Conservation (phyloP, 2,888 invertebrate genomes). For the Conchocele bisecta region DNA sequence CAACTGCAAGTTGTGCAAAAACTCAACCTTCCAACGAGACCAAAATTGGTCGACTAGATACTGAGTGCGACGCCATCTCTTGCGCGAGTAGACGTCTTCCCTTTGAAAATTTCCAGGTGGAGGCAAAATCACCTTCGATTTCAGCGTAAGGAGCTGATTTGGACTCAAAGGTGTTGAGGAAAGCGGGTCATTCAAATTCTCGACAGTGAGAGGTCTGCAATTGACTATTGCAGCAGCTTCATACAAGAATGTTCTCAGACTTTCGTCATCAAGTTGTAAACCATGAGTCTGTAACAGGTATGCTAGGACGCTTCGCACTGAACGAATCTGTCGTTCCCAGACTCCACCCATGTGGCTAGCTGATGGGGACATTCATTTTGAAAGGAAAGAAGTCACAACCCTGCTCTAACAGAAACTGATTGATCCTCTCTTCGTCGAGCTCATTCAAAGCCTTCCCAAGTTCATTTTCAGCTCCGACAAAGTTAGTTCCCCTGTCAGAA, state of each 20-base stretch:
- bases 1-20: conserved; percentile 3
- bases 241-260: conserved; percentile 29
- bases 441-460: not conserved
- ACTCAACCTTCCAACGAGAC: conserved; percentile 42
- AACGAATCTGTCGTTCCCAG: conserved; percentile 30
- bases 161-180: no score
- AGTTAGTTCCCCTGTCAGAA: conserved; percentile 2
- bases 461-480: conserved; percentile 3
- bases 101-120: conserved; percentile 38
- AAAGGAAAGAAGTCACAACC: conserved; percentile 14
- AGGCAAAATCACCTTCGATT: conserved; percentile 33
- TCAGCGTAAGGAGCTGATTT: conserved; percentile 44
- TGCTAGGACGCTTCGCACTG: not conserved
- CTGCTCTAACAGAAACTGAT: not conserved
- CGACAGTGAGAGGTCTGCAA: conserved; percentile 20
- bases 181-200: no score
- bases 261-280: not conserved
- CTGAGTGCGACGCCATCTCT: conserved; percentile 45
- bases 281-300: not conserved
- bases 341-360: conserved; percentile 35
- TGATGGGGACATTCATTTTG: conserved; percentile 29
- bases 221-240: conserved; percentile 41
- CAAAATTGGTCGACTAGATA: conserved; percentile 39
- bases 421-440: not conserved
- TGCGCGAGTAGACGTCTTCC: conserved; percentile 33